phyloP scores from a whole-genome alignment of 1,140 invertebrate species.

The Bombus huntii region DNA sequence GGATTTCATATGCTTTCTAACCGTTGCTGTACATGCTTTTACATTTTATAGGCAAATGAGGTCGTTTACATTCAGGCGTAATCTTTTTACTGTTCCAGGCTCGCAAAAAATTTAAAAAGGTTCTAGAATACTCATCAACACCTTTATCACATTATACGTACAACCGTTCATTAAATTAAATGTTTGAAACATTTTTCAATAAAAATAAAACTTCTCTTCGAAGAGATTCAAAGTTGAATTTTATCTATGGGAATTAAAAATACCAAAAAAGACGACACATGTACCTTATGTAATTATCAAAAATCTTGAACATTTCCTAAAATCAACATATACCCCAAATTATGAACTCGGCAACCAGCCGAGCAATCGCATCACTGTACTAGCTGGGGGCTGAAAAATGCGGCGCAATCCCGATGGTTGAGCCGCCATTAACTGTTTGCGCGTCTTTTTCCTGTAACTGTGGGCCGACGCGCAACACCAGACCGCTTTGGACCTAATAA shows the following conservation, averaged over 20 bases:
- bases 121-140: no score
- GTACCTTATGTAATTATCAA: no score
- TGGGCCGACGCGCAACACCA: slow-evolving; percentile 34
- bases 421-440: slow-evolving; percentile 16
- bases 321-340: not conserved
- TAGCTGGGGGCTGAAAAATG: not conserved
- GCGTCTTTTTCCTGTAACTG: slow-evolving; percentile 18
- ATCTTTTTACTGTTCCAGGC: no score
- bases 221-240: not conserved
- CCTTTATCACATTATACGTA: no score
- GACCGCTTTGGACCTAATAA: slow-evolving; percentile 76
- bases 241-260: not conserved
- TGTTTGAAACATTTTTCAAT: no score
- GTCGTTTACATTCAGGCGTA: no score
- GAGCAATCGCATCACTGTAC: not conserved
- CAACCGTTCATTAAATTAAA: not conserved
- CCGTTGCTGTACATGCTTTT: not conserved
- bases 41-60: no score
- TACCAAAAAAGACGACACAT: not conserved
- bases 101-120: no score
- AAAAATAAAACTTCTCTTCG: no score
- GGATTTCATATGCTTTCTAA: not conserved
- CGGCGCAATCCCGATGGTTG: not conserved
- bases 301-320: no score
- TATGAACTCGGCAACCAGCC: not conserved